phyloP scores from a whole-genome alignment of 2,797 vertebrate species.

The Buphagus erythrorhynchus region DNA sequence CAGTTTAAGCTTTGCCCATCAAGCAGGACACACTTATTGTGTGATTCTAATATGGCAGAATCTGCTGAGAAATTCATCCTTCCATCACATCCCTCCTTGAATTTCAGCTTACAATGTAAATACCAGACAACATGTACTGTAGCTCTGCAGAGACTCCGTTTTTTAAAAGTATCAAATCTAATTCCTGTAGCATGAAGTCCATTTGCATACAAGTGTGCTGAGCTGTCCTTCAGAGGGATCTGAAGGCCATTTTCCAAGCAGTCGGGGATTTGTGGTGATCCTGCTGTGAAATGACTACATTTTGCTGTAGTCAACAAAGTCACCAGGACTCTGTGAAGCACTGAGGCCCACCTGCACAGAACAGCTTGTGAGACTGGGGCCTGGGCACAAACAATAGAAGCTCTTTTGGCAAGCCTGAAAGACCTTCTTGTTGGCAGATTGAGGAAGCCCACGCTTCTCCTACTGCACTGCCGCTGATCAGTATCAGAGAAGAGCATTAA shows the following conservation, averaged over 20 bases:
- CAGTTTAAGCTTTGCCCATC: background rate
- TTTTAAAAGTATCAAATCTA: background rate
- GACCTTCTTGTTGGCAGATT: conserved; percentile 51
- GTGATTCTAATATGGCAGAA: background rate
- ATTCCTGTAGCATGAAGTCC: background rate
- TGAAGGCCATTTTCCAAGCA: background rate
- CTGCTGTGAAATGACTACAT: background rate
- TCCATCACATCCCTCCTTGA: background rate
- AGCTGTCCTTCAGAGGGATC: background rate
- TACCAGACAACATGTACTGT: background rate
- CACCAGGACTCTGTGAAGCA: background rate
- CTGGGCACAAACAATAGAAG: conserved; percentile 37
- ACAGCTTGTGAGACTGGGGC: conserved; percentile 20
- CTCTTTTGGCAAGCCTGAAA: conserved; percentile 38
- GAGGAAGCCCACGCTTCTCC: conserved; percentile 52
- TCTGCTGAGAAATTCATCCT: background rate
- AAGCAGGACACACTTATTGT: background rate
- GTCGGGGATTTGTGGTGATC: rapidly evolving
- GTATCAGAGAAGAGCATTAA: background rate
- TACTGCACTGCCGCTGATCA: background rate
- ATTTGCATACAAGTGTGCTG: background rate
- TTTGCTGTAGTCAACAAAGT: conserved; percentile 7
- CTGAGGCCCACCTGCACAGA: conserved; percentile 35
- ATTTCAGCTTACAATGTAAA: background rate
- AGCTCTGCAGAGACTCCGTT: background rate